Percentiles rank a stretch among this genome's conserved stretches.
Conservation (phyloP, 2,888 invertebrate genomes). For the Rugalucina vietnamica region DNA sequence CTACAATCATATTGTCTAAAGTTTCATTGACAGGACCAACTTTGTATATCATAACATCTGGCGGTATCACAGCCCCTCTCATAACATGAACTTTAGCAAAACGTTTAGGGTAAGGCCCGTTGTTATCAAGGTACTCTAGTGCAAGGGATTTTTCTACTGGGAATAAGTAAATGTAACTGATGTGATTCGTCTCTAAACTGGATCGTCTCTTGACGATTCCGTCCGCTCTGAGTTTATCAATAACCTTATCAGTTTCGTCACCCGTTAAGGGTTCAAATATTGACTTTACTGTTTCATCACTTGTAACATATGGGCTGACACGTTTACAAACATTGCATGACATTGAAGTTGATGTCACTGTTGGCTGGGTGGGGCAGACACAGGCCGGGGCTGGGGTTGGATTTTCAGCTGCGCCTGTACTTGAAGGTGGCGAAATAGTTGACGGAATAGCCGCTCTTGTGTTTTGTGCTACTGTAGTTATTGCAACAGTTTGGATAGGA, state of each 20-base stretch:
- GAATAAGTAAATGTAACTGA: constrained; percentile 40
- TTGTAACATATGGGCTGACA: neutral
- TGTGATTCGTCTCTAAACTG: constrained; percentile 18
- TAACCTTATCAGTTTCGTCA: neutral
- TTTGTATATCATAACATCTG: constrained; percentile 64
- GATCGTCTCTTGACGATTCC: neutral
- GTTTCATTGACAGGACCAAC: constrained; percentile 59
- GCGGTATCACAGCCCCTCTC: constrained; percentile 37
- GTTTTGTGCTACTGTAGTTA: neutral
- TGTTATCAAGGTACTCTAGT: constrained; percentile 55
- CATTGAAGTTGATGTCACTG: neutral
- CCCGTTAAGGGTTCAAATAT: neutral
- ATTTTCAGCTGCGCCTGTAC: neutral
- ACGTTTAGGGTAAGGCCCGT: constrained; percentile 58
- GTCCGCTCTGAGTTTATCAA: neutral
- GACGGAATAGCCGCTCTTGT: neutral
- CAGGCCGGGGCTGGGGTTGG: neutral
- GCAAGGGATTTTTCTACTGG: constrained; percentile 49
- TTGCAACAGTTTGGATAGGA: neutral
- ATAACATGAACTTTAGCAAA: constrained; percentile 60
- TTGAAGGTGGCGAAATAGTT: neutral
- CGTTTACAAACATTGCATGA: neutral
- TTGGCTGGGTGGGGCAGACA: neutral
- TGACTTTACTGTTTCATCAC: neutral
- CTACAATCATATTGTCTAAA: constrained; percentile 20